These are phyloP conservation scores for Oreohelix idahoensis DNA, from an alignment of 1,140 invertebrate species.

Conservation along the genomic window DNA sequence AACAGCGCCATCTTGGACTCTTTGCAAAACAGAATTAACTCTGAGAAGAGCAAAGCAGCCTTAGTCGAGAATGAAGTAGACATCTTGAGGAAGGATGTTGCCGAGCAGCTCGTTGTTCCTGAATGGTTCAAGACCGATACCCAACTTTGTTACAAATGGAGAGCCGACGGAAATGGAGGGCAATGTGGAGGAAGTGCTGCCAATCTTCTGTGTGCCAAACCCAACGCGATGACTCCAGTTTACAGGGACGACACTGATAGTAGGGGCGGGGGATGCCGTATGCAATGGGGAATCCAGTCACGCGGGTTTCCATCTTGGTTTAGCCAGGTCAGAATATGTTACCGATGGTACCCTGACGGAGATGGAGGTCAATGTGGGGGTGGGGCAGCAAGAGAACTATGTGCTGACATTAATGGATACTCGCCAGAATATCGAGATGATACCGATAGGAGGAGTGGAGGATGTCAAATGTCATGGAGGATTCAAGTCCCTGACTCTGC, in stretches of 20 bases:
- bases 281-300: constrained; percentile 42
- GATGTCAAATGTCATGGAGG: constrained; percentile 46
- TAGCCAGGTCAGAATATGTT: constrained; percentile 39
- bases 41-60: not conserved
- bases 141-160: constrained; percentile 47
- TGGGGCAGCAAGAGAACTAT: constrained; percentile 33
- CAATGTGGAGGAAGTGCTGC: constrained; percentile 46
- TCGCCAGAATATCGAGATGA: constrained; percentile 42
- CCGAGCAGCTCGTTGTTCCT: constrained; percentile 29
- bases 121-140: constrained; percentile 38
- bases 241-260: constrained; percentile 47
- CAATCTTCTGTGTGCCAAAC: constrained; percentile 37
- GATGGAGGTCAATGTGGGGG: constrained; percentile 45
- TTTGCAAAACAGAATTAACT: not conserved
- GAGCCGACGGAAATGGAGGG: constrained; percentile 41
- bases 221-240: constrained; percentile 36
- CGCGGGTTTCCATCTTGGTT: constrained; percentile 28
- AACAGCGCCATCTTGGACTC: not conserved
- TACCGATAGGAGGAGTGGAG: constrained; percentile 38
- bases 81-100: constrained; percentile 27
- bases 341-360: constrained; percentile 44
- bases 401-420: constrained; percentile 42
- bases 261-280: constrained; percentile 42
- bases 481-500: constrained; percentile 33
- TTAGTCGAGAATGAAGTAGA: constrained; percentile 27